Evolutionary conservation across 2,888 invertebrate genomes (phyloP).

Genomic region (Steinernema scapterisci): DNA sequence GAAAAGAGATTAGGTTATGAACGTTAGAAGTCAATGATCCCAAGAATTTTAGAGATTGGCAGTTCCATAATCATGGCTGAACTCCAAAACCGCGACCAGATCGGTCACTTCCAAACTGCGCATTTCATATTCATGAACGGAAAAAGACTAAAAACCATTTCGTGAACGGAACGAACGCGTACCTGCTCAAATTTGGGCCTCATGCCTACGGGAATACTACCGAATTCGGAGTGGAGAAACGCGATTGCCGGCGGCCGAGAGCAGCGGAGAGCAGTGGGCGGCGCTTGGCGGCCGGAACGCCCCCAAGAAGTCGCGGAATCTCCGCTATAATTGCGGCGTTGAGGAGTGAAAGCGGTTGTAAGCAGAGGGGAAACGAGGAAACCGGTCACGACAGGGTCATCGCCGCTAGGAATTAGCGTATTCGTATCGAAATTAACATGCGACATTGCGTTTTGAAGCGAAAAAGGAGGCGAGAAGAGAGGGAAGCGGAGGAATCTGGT

Average conservation of each 20-base stretch:
- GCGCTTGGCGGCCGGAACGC: background rate
- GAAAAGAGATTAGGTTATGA: too few relatives aligned
- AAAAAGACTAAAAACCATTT: too few relatives aligned
- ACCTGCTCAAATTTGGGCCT: background rate
- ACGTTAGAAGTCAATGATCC: too few relatives aligned
- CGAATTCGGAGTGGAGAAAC: background rate
- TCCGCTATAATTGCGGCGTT: constrained; percentile 23
- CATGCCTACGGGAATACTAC: background rate
- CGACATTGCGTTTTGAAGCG: constrained; percentile 13
- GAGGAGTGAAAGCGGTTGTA: constrained; percentile 7
- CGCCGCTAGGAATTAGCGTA: constrained; percentile 4
- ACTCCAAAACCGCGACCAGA: too few relatives aligned
- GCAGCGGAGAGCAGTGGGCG: background rate
- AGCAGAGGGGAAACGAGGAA: background rate
- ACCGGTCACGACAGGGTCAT: constrained; percentile 21
- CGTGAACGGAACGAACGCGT: background rate
- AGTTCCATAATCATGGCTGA: too few relatives aligned
- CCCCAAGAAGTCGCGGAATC: background rate
- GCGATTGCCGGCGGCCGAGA: background rate
- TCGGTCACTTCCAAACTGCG: too few relatives aligned
- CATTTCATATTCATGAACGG: too few relatives aligned
- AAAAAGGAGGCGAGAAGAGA: background rate
- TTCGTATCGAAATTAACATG: background rate
- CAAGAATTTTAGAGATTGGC: too few relatives aligned
- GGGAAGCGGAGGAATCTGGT: background rate